Evolutionary conservation across 1,140 invertebrate genomes (phyloP).

Genomic region (Bombus pascuorum): DNA sequence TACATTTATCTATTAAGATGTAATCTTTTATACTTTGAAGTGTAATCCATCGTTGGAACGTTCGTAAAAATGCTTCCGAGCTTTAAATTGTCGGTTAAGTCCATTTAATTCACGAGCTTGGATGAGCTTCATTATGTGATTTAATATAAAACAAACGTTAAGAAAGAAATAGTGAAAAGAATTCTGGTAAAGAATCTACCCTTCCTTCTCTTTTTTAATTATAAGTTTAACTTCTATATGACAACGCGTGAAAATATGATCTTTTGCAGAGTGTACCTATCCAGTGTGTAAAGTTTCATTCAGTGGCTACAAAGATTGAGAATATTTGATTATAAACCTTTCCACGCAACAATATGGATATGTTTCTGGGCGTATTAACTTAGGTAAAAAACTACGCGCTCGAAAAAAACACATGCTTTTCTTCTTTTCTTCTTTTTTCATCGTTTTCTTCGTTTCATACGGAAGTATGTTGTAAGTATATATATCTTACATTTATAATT

Average conservation of each 20-base stretch:
- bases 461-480: slow-evolving; percentile 40
- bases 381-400: slow-evolving; percentile 27
- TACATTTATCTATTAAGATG: slow-evolving; percentile 48
- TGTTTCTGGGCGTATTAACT: slow-evolving; percentile 49
- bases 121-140: slow-evolving; percentile 52
- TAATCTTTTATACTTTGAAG: slow-evolving; percentile 39
- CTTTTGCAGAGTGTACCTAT: neutral
- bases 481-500: slow-evolving; percentile 53
- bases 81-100: slow-evolving; percentile 24
- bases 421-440: neutral
- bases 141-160: slow-evolving; percentile 14
- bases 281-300: slow-evolving; percentile 12
- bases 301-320: slow-evolving; percentile 48
- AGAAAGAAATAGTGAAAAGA: neutral
- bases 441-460: neutral
- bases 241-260: slow-evolving; percentile 4
- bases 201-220: neutral
- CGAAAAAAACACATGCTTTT: slow-evolving; percentile 24
- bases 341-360: slow-evolving; percentile 54
- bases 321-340: slow-evolving; percentile 62
- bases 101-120: slow-evolving; percentile 56
- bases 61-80: slow-evolving; percentile 40
- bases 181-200: slow-evolving; percentile 6
- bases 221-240: slow-evolving; percentile 24
- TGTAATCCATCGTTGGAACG: slow-evolving; percentile 43